These are phyloP conservation scores for Asobara japonica DNA, from an alignment of 1,140 invertebrate species.

Conservation along the genomic window DNA sequence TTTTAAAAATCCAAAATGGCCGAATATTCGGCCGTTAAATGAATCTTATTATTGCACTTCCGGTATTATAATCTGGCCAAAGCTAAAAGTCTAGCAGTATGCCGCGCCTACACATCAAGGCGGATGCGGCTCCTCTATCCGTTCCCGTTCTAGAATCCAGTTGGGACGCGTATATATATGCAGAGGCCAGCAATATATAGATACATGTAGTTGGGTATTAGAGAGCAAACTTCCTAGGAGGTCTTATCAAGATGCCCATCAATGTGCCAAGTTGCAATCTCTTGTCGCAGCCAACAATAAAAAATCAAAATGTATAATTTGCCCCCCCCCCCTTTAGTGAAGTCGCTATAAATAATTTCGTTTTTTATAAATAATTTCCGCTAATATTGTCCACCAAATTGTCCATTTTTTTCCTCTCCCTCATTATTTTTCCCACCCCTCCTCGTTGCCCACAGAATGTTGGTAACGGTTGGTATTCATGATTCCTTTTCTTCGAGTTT, in stretches of 20 bases:
- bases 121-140: slow-evolving; percentile 50
- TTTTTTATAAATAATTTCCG: too few species aligned
- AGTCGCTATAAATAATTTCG: too few species aligned
- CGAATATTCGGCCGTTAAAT: neutral
- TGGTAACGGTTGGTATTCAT: slow-evolving; percentile 52
- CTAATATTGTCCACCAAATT: too few species aligned
- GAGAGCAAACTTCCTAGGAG: neutral
- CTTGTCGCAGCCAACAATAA: too few species aligned
- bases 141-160: slow-evolving; percentile 57
- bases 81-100: slow-evolving; percentile 31
- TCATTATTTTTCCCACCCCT: neutral
- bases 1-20: neutral
- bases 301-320: too few species aligned
- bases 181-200: neutral
- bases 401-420: neutral
- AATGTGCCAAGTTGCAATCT: too few species aligned
- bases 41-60: neutral
- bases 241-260: neutral
- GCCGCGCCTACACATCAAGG: slow-evolving; percentile 52
- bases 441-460: slow-evolving; percentile 37
- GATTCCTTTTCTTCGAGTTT: slow-evolving; percentile 36
- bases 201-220: neutral
- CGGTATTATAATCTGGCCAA: neutral
- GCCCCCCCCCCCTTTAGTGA: too few species aligned
- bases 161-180: slow-evolving; percentile 38